Base-by-base conservation (phyloP, 64 coral and sea anemone species). In the Montipora foliosa region DNA sequence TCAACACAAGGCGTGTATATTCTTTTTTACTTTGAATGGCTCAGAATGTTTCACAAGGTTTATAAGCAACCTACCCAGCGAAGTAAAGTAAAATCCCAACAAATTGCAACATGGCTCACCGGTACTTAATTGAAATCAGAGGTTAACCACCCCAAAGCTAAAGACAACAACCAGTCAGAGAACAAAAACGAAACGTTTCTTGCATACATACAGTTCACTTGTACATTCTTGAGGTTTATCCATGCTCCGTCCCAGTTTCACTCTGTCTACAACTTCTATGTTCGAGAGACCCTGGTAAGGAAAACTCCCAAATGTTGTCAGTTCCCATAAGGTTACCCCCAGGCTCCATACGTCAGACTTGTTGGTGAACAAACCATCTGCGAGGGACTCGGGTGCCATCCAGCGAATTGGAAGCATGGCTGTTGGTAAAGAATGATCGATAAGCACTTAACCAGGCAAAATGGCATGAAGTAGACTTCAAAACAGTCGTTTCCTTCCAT, bases 371-470 rank as follows among this genome's bases (percentile, higher is more conserved):
- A 97, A 81, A 52, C 95, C 95, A 81, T 97, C 95, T 64, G 88
- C 83, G n/a, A 97, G 95, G 75, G 95, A 97, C 79, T 97, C 95
- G 79, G 95, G 95, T 16, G 95, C 92, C 95, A 97, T 97, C 95
- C 95, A 97, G 15, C 95, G 87, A 11, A 97, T 91, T 7, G 95
- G 95, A 9, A 97, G 92, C 95, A 97, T 91, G 21, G 92, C 95
- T 97, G 49, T 72, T 49, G 79, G 21, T 10, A 45, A 0, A 8
- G 11, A 64, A 66, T 10, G 19, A 25, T 44, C 5, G 16, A 5
- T 1, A 45, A 51, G 12, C 6, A 57, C 2, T 37, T 37, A 37
- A 37, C 37, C 1, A 37, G 37, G 37, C 37, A 37, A 37, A 0
- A 37, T 37, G 37, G 0, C 37, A 37, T 37, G 37, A 37, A 37